Evolutionary conservation across 2,113 vertebrate genomes (phyloP).

Genomic region (Tringa solitaria): DNA sequence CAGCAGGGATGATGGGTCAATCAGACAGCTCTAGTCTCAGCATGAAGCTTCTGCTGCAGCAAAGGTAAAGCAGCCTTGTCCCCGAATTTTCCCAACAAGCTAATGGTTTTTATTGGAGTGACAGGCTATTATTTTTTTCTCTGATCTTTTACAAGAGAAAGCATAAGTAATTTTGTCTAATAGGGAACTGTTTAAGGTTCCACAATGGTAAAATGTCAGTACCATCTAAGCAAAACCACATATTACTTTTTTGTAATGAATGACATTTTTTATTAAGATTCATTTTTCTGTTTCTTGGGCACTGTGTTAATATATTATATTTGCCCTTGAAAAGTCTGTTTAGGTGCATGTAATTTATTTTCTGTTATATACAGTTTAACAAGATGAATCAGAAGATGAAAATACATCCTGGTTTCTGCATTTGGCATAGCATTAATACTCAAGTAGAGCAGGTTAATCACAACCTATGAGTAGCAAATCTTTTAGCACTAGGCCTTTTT

Average conservation of each 20-base stretch:
- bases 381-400: neutral
- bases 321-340: conserved; percentile 18
- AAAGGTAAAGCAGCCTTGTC: conserved; percentile 51
- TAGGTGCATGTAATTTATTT: conserved; percentile 5
- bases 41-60: conserved; percentile 39
- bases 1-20: conserved; percentile 69
- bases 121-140: neutral
- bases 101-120: conserved; percentile 52
- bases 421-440: conserved; percentile 20
- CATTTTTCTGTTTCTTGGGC: neutral
- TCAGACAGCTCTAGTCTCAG: conserved; percentile 69
- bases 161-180: conserved; percentile 25
- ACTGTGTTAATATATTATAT: neutral
- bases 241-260: neutral
- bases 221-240: neutral
- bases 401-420: neutral
- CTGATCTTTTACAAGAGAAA: conserved; percentile 40
- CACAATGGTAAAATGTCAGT: conserved; percentile 3
- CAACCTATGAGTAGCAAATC: neutral
- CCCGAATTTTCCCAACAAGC: conserved; percentile 72
- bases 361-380: neutral
- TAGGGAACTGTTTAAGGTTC: neutral
- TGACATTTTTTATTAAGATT: neutral
- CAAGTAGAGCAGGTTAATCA: neutral
- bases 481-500: neutral